Evolutionary conservation across 2,797 vertebrate genomes (phyloP), one percentile per base, ranked within the genome.

Genomic region (Novumbra hubbsi): DNA sequence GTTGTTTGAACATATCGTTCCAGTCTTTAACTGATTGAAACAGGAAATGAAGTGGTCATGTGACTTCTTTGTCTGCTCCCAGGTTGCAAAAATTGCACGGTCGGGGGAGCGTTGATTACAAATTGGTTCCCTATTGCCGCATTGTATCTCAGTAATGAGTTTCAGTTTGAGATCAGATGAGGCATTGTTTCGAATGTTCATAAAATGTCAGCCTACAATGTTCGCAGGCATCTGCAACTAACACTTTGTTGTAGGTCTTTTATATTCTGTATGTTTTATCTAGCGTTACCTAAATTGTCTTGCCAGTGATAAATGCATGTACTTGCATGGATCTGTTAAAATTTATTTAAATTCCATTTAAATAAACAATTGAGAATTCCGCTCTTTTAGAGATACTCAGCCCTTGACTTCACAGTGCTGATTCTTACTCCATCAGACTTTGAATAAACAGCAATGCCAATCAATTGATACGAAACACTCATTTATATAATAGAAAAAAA

Each of bases 31-130:
- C 41, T 11, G 66, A 55, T 17, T 75, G 63, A 72, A 79, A 83
- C 80, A 81, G 84, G 86, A 88, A 87, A 80, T 77, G 72, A 17
- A 8, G 5, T 16, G 15, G 45, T 85, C 88, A 88, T 73, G 85
- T 88, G 84, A 76, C 76, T 14, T 15, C 8, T 17, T 71, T 72
- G 73, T 70, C 68, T 57, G 38, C 60, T 12, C 7, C 24, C 19
- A 8, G 17, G 34, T 60, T 70, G 30, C 8, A n/a, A n/a, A 24
- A 50, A 50, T 48, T 11, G 5, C 24, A 45, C 24, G 21, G n/a
- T 76, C 62, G 73, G 21, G 70, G 65, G 75, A 71, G 60, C 6
- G 38, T 69, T 67, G 64, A 73, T 45, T 45, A 45, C 41, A 14
- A 0, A 45, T 45, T 12, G 41, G 41, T 45, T 45, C 41, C 41